Conservation (phyloP, 2,888 invertebrate genomes). For the Pterostichus niger region DNA sequence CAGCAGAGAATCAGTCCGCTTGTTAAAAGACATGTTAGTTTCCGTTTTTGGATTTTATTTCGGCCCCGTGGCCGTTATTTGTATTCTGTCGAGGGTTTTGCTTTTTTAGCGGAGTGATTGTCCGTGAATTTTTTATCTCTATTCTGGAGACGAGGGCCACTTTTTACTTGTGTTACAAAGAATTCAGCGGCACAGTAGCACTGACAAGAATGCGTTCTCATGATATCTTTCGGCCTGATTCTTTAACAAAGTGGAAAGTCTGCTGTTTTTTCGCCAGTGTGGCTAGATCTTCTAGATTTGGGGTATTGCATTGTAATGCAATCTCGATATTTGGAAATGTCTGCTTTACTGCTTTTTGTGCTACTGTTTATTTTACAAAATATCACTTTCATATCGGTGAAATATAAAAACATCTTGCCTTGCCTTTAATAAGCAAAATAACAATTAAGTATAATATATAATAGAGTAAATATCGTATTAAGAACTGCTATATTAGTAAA, state of each 20-base stretch:
- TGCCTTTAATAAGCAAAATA: background rate
- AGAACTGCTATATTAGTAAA: too few relatives aligned
- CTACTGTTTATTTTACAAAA: background rate
- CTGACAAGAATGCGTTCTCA: conserved; percentile 63
- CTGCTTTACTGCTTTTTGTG: conserved; percentile 23
- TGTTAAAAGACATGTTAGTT: conserved; percentile 71
- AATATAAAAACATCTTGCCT: background rate
- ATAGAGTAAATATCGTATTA: background rate
- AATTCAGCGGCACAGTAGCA: conserved; percentile 24
- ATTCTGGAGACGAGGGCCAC: conserved; percentile 49
- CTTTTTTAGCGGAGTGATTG: conserved; percentile 68
- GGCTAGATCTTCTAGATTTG: conserved; percentile 10
- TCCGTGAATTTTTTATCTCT: conserved; percentile 68
- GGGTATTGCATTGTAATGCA: conserved; percentile 58
- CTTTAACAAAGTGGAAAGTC: conserved; percentile 58
- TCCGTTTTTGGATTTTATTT: conserved; percentile 67
- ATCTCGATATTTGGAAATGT: conserved; percentile 48
- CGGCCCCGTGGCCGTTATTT: conserved; percentile 69
- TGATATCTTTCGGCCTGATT: conserved; percentile 38
- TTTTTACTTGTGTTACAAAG: conserved; percentile 52
- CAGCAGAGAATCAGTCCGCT: conserved; percentile 72
- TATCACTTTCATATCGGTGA: background rate
- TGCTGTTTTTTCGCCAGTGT: conserved; percentile 25
- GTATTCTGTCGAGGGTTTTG: conserved; percentile 71
- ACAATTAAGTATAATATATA: background rate